Evolutionary conservation across 2,888 invertebrate genomes (phyloP), one percentile per base, ranked within the genome.

Genomic region (Xanthia togata): DNA sequence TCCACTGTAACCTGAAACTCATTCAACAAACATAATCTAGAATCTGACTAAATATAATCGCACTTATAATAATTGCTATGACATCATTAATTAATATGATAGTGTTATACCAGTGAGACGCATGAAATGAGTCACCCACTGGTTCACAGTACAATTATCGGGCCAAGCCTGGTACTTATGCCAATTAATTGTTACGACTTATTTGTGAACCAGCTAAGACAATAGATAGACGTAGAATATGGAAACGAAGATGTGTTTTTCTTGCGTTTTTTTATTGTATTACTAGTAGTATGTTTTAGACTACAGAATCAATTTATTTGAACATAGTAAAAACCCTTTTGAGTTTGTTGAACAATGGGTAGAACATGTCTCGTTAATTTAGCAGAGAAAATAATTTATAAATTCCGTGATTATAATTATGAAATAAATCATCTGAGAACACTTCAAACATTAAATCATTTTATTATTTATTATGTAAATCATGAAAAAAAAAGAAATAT

Each of bases 101-200:
- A 83, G 86, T 79, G 75, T 86, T 80, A 73, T 67, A 78, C 77
- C 72, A 68, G 57, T 38, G 67, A 82, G 73, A 81, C 73, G 81
- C 69, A 76, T 73, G 78, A 72, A 73, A 84, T 92, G 92, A 90
- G 86, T 91, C 92, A 92, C 86, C 89, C 90, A 88, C 90, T 90
- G 92, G 88, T 90, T 92, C 89, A 92, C 90, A 90, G 90, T 89
- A 91, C 93, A 94, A 94, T 94, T 93, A 94, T 93, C 89, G 87
- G 81, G 92, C 92, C 94, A 91, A 93, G 93, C 94, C 95, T 92
- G 92, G 92, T 91, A 93, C 92, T 94, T 93, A 95, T 90, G 88
- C 89, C 94, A 94, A 95, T 95, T 95, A 95, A 95, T 95, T 93
- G 95, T 94, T 93, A 93, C 89, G 90, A 91, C 92, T 92, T 92